phyloP scores from a whole-genome alignment of 2,888 invertebrate species.

The Calliphora vomitoria region DNA sequence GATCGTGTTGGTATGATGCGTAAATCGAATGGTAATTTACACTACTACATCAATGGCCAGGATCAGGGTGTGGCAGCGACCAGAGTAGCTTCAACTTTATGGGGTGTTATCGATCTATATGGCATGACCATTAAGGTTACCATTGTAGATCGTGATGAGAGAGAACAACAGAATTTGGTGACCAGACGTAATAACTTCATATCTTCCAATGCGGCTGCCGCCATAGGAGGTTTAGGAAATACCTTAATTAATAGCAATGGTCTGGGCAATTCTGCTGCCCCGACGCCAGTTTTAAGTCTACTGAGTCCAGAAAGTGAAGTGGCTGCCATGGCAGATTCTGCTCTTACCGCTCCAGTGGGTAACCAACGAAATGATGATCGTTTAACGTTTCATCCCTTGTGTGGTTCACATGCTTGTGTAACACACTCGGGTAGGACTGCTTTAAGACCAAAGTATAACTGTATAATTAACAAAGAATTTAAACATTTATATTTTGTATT shows the following conservation, averaged over 20 bases:
- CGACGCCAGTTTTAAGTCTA: conserved; percentile 81
- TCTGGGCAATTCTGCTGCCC: conserved; percentile 74
- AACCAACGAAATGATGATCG: conserved; percentile 87
- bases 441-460: conserved; percentile 93
- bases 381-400: conserved; percentile 94
- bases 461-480: conserved; percentile 3
- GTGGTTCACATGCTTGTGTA: conserved; percentile 96
- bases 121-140: conserved; percentile 97
- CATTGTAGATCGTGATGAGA: conserved; percentile 92
- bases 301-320: conserved; percentile 83
- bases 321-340: conserved; percentile 76
- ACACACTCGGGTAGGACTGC: conserved; percentile 96
- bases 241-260: conserved; percentile 71
- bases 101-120: conserved; percentile 98
- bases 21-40: conserved; percentile 92
- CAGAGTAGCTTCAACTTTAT: conserved; percentile 91
- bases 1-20: conserved; percentile 97
- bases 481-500: not conserved
- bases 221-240: conserved; percentile 55
- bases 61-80: conserved; percentile 96
- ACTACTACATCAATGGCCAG: conserved; percentile 96
- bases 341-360: conserved; percentile 77
- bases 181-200: conserved; percentile 88
- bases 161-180: conserved; percentile 91
- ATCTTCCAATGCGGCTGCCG: conserved; percentile 77